Evolutionary conservation across 2,113 vertebrate genomes (phyloP), one percentile per base, ranked within the genome.

Genomic region (Xiphias gladius): DNA sequence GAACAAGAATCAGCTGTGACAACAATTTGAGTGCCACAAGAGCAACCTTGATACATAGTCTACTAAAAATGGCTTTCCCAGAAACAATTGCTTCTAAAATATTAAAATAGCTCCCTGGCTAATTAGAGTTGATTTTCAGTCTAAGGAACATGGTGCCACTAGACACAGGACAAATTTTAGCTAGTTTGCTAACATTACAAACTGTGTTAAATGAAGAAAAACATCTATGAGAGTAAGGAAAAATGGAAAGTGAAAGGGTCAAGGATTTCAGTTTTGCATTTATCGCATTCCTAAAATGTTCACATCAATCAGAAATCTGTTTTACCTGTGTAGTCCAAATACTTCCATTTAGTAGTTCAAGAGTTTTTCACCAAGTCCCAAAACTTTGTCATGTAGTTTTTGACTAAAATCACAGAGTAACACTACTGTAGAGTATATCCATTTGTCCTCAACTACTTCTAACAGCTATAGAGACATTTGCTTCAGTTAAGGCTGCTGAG

Each of bases 401-500:
- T 67, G 11, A 55, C 37, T 37, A 28, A 67, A 73, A 65, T 30
- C 59, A 48, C 26, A 35, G 32, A 46, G 11, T 2, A 12, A 11
- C 61, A 54, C 14, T 4, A 17, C 50, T 39, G 22, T 5, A 10
- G 11, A 58, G 65, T 16, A 26, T 4, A n/a, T n/a, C 11, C 20
- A 54, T 52, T 77, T 22, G 63, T 22, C 24, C 58, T 35, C 4
- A 64, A 82, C 35, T 30, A 19, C 61, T 63, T 87, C 58, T 32
- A 14, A 12, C 12, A 28, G 59, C 39, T 35, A 37, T 0, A 64
- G 16, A 80, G 41, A 77, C 54, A 55, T 75, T 71, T 55, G 17
- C 50, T 46, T 66, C 55, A 80, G 30, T 28, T 48, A 63, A 57
- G 76, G 65, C 41, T 69, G 80, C 62, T 16, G 70, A 79, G 85